A percentile compares a stretch with the other conserved stretches of the same genome.
Conservation (phyloP, 2,113 vertebrate genomes). For the Actenoides lindsayi region DNA sequence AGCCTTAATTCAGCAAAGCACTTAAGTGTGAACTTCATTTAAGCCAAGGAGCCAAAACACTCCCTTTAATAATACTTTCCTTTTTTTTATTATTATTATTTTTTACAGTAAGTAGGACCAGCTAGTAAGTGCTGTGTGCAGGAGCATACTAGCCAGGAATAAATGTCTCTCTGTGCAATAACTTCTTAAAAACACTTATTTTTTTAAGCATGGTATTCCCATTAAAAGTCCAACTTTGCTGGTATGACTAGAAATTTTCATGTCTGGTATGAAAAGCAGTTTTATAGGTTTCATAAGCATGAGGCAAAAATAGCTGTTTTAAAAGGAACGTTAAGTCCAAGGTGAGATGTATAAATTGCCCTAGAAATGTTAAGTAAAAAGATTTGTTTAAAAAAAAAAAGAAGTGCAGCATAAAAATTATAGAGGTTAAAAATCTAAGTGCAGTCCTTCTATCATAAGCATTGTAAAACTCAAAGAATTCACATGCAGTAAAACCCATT, state of each 20-base stretch:
- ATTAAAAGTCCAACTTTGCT: background rate
- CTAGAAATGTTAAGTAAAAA: constrained; percentile 48
- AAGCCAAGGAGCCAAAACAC: background rate
- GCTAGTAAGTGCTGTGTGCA: background rate
- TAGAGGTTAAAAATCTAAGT: constrained; percentile 26
- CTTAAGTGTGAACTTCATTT: background rate
- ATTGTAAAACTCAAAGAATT: constrained; percentile 41
- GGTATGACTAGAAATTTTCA: constrained; percentile 3
- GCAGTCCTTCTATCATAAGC: constrained; percentile 33
- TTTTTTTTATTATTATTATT: no score
- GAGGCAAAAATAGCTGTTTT: constrained; percentile 37
- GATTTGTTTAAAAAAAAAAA: background rate
- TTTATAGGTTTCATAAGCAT: constrained; percentile 10
- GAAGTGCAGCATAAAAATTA: constrained; percentile 27
- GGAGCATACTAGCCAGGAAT: background rate
- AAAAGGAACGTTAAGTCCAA: constrained; percentile 41
- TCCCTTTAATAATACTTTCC: background rate
- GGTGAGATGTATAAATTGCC: constrained; percentile 40
- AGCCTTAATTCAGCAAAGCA: background rate
- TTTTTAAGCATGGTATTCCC: background rate
- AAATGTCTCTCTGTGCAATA: background rate
- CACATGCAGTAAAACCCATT: constrained; percentile 26
- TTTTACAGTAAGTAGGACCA: background rate
- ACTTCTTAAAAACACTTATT: background rate
- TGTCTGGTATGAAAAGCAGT: background rate